Evolutionary conservation across 2,888 invertebrate genomes (phyloP), one percentile per base, ranked within the genome.

Genomic region (Toxonevra muliebris): DNA sequence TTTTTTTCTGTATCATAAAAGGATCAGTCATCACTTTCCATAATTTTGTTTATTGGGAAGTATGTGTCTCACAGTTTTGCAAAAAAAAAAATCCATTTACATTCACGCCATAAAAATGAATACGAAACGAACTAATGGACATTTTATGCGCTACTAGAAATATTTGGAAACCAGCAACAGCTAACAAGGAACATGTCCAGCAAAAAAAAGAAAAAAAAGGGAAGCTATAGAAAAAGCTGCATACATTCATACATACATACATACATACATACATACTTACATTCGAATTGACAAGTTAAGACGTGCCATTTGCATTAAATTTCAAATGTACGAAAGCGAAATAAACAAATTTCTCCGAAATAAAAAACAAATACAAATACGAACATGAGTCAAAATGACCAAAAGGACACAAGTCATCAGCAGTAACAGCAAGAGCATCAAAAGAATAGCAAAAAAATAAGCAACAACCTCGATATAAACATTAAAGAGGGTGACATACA

Each of bases 291-390:
- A 67, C 66, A 68, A 62, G 42, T 55, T 45, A 67, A 69, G 73
- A 79, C 77, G 81, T 81, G 80, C 75, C 78, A 80, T 81, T 81
- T 80, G 80, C 81, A 81, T 79, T 74, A 68, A 67, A 68, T 65
- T 55, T 53, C 69, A 45, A 63, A 66, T 55, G 65, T 48, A 50
- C 65, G 43, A 69, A 69, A 66, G 43, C 65, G 43, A 69, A 69
- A 69, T 69, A 58, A 65, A 65, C 40, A 64, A 64, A 64, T 64
- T 64, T 20, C 43, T 11, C 7, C 30, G 7, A 2, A 30, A 30
- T n/a, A 30, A 2, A 30, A 30, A 7, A 7, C 30, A 30, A 30
- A 30, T 30, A 30, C 30, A 7, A 30, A 30, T 30, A 30, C 30
- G 30, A 30, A 30, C 30, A 48, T 15, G 50, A 13, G 11, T 19